phyloP scores from a whole-genome alignment of 35 echinoderm and acorn worm genomes.

The Apostichopus californicus region DNA sequence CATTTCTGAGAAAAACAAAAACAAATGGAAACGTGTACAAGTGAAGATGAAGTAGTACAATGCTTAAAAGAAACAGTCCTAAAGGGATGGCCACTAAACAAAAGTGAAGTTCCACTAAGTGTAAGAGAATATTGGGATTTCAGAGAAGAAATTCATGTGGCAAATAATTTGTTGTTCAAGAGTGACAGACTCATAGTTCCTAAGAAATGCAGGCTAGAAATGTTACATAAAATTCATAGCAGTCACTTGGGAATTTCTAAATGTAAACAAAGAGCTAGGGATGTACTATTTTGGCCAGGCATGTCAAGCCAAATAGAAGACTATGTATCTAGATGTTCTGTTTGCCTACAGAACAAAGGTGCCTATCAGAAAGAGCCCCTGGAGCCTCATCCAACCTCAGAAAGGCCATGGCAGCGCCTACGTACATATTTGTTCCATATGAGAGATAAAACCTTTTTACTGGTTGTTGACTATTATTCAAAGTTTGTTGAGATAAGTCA shows the following conservation, averaged over 20 bases:
- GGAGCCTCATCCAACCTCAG: no score
- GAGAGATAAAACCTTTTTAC: no score
- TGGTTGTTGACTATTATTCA: not conserved
- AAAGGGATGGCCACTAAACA: not conserved
- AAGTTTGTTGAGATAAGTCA: not conserved
- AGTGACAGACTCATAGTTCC: not conserved
- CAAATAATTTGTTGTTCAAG: not conserved
- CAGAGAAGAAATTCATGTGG: constrained; percentile 1
- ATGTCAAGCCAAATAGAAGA: not conserved
- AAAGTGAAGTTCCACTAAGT: not conserved
- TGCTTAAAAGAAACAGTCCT: not conserved
- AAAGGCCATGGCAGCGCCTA: no score
- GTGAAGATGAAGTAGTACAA: not conserved
- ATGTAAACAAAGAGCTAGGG: not conserved
- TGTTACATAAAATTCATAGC: not conserved
- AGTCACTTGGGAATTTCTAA: not conserved
- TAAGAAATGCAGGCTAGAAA: not conserved
- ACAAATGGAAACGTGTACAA: not conserved
- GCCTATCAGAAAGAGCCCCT: no score
- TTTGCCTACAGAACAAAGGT: not conserved
- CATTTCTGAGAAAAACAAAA: not conserved
- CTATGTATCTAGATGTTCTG: not conserved
- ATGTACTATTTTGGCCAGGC: not conserved
- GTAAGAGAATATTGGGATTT: not conserved
- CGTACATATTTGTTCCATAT: no score